Percentiles rank a stretch among this genome's conserved stretches.
phyloP scores from a whole-genome alignment of 2,888 invertebrate species.

The Pherbina coryleti region DNA sequence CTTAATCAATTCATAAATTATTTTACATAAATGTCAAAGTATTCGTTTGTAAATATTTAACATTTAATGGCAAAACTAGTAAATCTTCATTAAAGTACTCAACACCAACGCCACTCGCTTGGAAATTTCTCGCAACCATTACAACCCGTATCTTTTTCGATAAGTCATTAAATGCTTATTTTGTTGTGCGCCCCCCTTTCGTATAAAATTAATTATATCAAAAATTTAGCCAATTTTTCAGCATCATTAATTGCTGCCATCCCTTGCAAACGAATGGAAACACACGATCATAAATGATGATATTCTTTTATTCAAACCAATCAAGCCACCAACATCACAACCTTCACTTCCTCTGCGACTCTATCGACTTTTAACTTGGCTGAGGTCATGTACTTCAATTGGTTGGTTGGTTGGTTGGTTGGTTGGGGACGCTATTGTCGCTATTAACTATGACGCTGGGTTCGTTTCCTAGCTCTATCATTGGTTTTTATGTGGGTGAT shows the following conservation, averaged over 20 bases:
- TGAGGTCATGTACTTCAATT: constrained; percentile 28
- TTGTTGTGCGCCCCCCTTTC: too few relatives aligned
- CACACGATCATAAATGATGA: neutral
- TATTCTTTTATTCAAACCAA: neutral
- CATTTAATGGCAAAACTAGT: too few relatives aligned
- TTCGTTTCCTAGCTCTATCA: neutral
- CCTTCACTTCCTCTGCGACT: neutral
- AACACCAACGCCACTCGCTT: too few relatives aligned
- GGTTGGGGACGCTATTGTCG: neutral
- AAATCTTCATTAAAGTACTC: too few relatives aligned
- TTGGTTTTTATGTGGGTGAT: constrained; percentile 29
- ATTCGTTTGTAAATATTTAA: too few relatives aligned
- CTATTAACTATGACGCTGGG: neutral
- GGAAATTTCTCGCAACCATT: too few relatives aligned
- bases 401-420: constrained; percentile 29
- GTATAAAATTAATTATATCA: too few relatives aligned
- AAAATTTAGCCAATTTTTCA: neutral
- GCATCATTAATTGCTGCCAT: neutral
- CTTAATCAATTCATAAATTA: too few relatives aligned
- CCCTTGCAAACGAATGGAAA: neutral
- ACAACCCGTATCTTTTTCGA: too few relatives aligned
- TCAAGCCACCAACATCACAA: neutral
- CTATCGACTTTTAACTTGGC: constrained; percentile 1
- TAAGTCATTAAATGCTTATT: too few relatives aligned
- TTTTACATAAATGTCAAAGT: too few relatives aligned